Base-by-base conservation (phyloP, 2,113 vertebrate genomes). In the Thamnophis sirtalis region DNA sequence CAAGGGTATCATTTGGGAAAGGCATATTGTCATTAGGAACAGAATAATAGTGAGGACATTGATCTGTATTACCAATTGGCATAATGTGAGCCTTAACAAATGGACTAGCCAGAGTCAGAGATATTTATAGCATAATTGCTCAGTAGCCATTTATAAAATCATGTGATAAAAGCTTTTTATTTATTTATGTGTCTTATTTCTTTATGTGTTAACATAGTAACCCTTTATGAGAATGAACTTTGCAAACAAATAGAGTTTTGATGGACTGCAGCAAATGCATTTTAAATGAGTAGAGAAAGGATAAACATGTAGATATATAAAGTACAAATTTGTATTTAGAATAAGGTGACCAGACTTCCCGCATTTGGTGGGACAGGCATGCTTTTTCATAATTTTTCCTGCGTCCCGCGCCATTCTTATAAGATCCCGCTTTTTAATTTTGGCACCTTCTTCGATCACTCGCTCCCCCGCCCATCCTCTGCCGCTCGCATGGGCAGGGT, bases 61-160 rank as follows among this genome's bases (percentile, higher is more conserved):
- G 50, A 50, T 28, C 9, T 80, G 9, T 22, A 48, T 28, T 91
- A 58, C 58, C 51, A 92, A 33, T 19, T 8, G 3, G 33, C 0
- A 1, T 49, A 58, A 24, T 88, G 22, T 88, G 33, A 87, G 68
- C n/a, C 43, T 91, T 22, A 84, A 55, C 0, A 88, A 88, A n/a
- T 1, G 49, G 33, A 55, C 55, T 28, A 19, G 0, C 56, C 85
- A 15, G 21, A 87, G 48, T 3, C 0, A 73, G 2, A 68, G 21
- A 19, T 22, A 89, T 5, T 68, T 92, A 80, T 84, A 9, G 15
- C 50, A 15, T 53, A 60, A 84, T 10, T 85, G 48, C 93, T 93
- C 89, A 90, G 50, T 17, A 26, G 48, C 84, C 48, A 13, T 87
- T 88, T 93, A n/a, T 87, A 68, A 93, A 85, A 9, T 51, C 92